Evolutionary conservation across 2,888 invertebrate genomes (phyloP), one percentile per base, ranked within the genome.

Genomic region (Laspeyria flexula): DNA sequence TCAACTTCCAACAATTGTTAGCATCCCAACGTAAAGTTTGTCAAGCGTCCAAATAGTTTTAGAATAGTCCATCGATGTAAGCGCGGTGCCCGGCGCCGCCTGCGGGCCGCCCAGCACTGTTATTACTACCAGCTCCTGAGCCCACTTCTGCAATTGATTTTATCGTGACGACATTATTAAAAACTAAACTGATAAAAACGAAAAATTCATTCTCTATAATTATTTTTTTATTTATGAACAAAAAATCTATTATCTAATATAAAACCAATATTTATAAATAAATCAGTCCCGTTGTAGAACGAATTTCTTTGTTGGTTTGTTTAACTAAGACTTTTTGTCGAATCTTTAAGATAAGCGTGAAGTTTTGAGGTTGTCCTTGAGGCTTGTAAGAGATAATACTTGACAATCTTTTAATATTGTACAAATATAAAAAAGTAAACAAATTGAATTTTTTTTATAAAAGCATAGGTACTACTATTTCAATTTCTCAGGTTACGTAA

Each of bases 91-190:
- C 43, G 41, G 33, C 30, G 33, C 43, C 48, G 77, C 77, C 75
- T 47, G 68, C 59, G 73, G 73, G 77, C 69, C 43, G 13, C 37
- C 49, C 51, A 50, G 79, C 79, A 81, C 88, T 82, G 73, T 88
- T 85, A 90, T 90, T 89, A 86, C 68, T 68, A 61, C 45, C 54
- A 71, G 87, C 86, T 86, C 73, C 88, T 75, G 85, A 83, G 79
- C 71, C 77, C 57, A 77, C 79, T 77, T 75, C 77, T 78, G 79
- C 80, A 81, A 86, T 86, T 85, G 88, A 89, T 89, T 88, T 85
- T 89, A 88, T 89, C 89, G 75, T 81, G 83, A 88, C 85, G 83
- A 87, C 82, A 86, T 88, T 85, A 89, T 88, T 83, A 85, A 77
- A 74, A 77, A 73, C 75, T 74, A 55, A 55, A 61, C 55, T 60